Evolutionary conservation across 2,797 vertebrate species (phyloP).

Genomic region (Setipinna tenuifilis): DNA sequence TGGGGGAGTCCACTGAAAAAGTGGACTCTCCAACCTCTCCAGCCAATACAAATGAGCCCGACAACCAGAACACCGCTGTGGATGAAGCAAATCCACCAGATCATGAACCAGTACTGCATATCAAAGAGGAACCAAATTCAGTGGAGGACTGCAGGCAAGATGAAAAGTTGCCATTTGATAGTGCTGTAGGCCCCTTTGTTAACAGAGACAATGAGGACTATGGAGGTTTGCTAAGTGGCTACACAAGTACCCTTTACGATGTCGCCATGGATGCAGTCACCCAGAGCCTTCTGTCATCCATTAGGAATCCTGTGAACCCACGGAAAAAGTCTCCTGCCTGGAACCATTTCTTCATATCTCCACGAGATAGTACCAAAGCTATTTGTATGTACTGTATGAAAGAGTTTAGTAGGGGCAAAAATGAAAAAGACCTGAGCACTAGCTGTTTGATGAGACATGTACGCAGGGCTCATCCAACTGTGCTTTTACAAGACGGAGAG

Average conservation of each 20-base stretch:
- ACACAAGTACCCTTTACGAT: constrained; percentile 93
- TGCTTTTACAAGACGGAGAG: constrained; percentile 85
- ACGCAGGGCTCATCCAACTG: constrained; percentile 92
- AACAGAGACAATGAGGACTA: constrained; percentile 87
- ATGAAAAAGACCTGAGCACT: constrained; percentile 99
- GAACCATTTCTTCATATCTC: constrained; percentile 99
- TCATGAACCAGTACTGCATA: constrained; percentile 68
- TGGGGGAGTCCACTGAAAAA: constrained; percentile 57
- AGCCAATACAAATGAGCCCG: constrained; percentile 56
- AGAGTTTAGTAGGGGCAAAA: constrained; percentile 97
- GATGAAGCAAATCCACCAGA: constrained; percentile 55
- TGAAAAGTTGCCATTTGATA: constrained; percentile 77
- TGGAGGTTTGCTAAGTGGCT: constrained; percentile 88
- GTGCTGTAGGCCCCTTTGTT: constrained; percentile 77
- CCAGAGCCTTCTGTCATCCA: constrained; percentile 91
- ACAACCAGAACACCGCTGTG: constrained; percentile 64
- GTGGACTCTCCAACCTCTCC: constrained; percentile 62
- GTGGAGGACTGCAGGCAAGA: constrained; percentile 79
- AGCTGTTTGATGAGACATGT: constrained; percentile 98
- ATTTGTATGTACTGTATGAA: constrained; percentile 99
- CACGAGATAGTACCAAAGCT: constrained; percentile 96
- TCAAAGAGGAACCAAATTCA: constrained; percentile 80
- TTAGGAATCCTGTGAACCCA: constrained; percentile 84
- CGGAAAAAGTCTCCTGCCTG: constrained; percentile 97
- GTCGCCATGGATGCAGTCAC: constrained; percentile 98